Base-by-base conservation (phyloP, 2,113 vertebrate genomes). In the Pogona vitticeps region DNA sequence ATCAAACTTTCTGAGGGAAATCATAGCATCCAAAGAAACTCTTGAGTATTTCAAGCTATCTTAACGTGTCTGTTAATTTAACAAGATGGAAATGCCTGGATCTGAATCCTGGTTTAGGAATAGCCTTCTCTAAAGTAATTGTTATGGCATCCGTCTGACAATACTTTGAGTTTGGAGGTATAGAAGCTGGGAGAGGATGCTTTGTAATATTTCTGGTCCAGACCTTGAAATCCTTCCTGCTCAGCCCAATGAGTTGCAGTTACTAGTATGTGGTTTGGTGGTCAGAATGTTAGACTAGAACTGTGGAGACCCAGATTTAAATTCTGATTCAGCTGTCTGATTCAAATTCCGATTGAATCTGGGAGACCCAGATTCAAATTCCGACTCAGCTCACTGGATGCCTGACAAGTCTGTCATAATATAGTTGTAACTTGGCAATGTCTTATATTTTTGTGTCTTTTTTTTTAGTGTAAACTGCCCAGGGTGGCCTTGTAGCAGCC, bases 21-120 rank as follows among this genome's bases (percentile, higher is more conserved):
- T 10, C 20, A 26, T 13, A 61, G 36, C 46, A 86, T 72, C 23
- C 61, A 52, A 65, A 86, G 56, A 72, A 18, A 18, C 33, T 56
- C 63, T 84, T 36, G 21, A 59, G 36, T 86, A 33, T 61, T 42
- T 40, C 40, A 20, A 79, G 23, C 28, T 28, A 65, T 20, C 42
- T 14, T 75, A 83, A 52, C 58, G 18, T 46, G 33, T 58, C 59
- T 40, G 36, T 85, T 65, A 67, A 76, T 73, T 85, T 61, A 84
- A 65, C 67, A n/a, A n/a, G n/a, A 85, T 77, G n/a, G 68, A 85
- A 36, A 38, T 72, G 46, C 40, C 33, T 83, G 4, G 46, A 0
- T 0, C 0, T 8, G 31, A 72, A 36, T n/a, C 7, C 42, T 87
- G 23, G 20, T 9, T 3, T 56, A 13, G 2, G 18, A 26, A 0